Evolutionary conservation across 2,113 vertebrate genomes (phyloP), one percentile per base, ranked within the genome.

Genomic region (Rhea americana): DNA sequence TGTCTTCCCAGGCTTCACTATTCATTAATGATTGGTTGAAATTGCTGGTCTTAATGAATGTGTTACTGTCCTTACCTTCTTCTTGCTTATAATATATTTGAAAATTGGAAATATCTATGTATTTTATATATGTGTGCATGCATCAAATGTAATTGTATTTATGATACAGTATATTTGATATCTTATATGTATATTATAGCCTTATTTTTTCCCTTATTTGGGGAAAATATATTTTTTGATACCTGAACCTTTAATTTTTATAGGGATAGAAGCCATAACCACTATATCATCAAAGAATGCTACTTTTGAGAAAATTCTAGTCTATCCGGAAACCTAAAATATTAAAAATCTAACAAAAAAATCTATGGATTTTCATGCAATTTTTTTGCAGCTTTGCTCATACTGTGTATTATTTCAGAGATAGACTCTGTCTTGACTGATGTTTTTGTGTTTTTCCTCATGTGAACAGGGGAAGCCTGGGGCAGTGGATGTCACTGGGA

Each of bases 401-500:
- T 84, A 75, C 39, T 58, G 5, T 76, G 19, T 41, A 92, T 76
- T 84, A 85, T 79, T 93, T 93, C 77, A 88, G 86, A 93, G 62
- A 78, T 93, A 53, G 39, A 53, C 17, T 87, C 58, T 90, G 92
- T 89, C 74, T 81, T 93, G 91, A 92, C 86, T 92, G 83, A 96
- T 86, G 18, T 91, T 93, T 93, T 58, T 85, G 58, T 41, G 81
- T 93, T 94, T 92, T 92, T 68, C 35, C 13, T 87, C 67, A 8
- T 94, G 45, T 87, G 91, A 92, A 30, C 77, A 89, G 81, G 93
- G 95, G 81, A 95, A 85, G 95, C 96, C 96, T 89, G 79, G 74
- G 86, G 96, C 93, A 94, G 62, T 50, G 41, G 51, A 93, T 96
- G 96, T 96, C 96, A 93, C 91, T 94, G 84, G 41, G 15, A 96